Evolutionary conservation across 2,113 vertebrate genomes (phyloP), one percentile per base, ranked within the genome.

Genomic region (Sylvia atricapilla): DNA sequence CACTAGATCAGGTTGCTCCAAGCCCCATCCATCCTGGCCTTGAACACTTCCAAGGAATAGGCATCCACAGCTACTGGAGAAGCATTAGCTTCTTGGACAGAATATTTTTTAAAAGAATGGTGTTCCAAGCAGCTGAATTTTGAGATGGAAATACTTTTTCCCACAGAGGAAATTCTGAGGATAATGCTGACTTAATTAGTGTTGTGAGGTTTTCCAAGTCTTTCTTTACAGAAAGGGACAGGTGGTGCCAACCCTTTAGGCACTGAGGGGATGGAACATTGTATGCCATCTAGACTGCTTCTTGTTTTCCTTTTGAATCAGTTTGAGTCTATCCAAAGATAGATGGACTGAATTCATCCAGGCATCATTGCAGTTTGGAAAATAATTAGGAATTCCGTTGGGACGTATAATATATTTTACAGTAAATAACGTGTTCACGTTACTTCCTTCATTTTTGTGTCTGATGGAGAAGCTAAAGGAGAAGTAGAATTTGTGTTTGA

Each of bases 191-290:
- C 31, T 19, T 85, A 27, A 58, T 59, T 75, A 60, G 23, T 13
- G 19, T 19, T 66, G 10, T 56, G 52, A 67, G 21, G 9, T 43
- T 82, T 74, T 37, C 31, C 8, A 86, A 41, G 12, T 3, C 16
- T 60, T 69, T 35, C 7, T 73, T 69, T 50, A 66, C 7, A 44
- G 35, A 63, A 82, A 21, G 11, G 33, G 33, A 62, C 28, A 28
- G 9, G 12, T 56, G 27, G 6, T 43, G n/a, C 19, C 33, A 73
- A 35, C 11, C 20, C 2, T 3, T 75, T 46, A 46, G 7, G 5
- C 5, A 4, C 0, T 53, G 46, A 74, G 23, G 49, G 47, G 14
- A 44, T 55, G 15, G 18, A 59, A 37, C 0, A 0, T 30, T 5
- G 1, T 21, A 39, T 4, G 1, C 6, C 10, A 3, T 46, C 31